phyloP scores from a whole-genome alignment of 2,888 invertebrate species.

The Cerastis leucographa region DNA sequence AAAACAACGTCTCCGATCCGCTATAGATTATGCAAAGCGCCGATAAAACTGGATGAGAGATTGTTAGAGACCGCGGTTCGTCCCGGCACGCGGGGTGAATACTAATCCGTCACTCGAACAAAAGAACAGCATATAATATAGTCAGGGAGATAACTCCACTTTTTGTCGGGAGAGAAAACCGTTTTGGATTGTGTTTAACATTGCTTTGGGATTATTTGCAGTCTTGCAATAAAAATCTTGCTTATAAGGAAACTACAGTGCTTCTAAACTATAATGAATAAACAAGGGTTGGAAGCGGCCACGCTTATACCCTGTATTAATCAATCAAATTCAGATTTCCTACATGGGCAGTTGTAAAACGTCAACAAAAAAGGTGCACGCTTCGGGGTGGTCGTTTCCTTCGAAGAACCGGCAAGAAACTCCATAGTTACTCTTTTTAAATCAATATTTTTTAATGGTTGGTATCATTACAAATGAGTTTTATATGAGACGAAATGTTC shows the following conservation, averaged over 20 bases:
- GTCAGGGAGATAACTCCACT: conserved; percentile 4
- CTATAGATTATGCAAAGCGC: conserved; percentile 44
- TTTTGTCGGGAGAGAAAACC: conserved; percentile 18
- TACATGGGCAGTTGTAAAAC: too few relatives aligned
- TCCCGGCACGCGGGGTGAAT: conserved; percentile 43
- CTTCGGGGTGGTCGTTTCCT: too few relatives aligned
- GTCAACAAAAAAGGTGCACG: too few relatives aligned
- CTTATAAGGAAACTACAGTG: neutral
- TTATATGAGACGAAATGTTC: neutral
- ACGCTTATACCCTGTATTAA: too few relatives aligned
- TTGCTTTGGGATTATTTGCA: neutral
- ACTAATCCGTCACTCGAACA: conserved; percentile 48
- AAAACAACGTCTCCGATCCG: conserved; percentile 3
- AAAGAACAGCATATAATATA: conserved; percentile 26
- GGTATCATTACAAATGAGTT: neutral
- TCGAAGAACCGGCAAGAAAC: too few relatives aligned
- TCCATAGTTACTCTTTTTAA: too few relatives aligned
- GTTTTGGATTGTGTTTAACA: conserved; percentile 20
- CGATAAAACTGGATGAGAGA: conserved; percentile 33
- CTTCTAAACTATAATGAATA: neutral
- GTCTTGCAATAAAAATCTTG: neutral
- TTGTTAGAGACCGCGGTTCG: conserved; percentile 25
- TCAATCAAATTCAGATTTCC: too few relatives aligned
- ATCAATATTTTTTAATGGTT: too few relatives aligned
- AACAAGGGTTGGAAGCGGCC: too few relatives aligned